These are phyloP conservation scores for Pandemis corylana DNA, from an alignment of 2,888 invertebrate species.

Conservation along the genomic window DNA sequence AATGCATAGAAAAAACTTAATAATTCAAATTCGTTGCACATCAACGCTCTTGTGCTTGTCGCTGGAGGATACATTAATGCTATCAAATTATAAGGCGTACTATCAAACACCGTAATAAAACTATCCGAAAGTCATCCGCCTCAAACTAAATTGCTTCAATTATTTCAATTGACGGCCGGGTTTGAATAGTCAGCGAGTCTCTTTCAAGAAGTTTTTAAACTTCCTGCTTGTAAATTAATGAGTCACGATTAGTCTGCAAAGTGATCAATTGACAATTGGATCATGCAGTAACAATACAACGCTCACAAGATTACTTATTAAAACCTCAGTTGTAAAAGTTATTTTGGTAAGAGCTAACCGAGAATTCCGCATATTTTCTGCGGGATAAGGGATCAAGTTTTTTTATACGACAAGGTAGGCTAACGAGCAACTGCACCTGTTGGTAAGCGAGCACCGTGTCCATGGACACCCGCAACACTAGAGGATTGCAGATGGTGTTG, in stretches of 20 bases:
- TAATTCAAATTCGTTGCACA: constrained; percentile 62
- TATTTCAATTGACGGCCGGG: constrained; percentile 36
- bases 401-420: too few species aligned
- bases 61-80: constrained; percentile 52
- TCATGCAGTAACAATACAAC: neutral
- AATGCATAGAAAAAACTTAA: constrained; percentile 59
- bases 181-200: constrained; percentile 29
- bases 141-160: constrained; percentile 41
- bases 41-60: constrained; percentile 51
- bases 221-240: constrained; percentile 34
- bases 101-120: constrained; percentile 46
- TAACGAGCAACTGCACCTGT: too few species aligned
- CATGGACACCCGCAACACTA: too few species aligned
- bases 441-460: too few species aligned
- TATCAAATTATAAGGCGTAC: constrained; percentile 51
- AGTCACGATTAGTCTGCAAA: constrained; percentile 22
- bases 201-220: constrained; percentile 30
- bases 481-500: too few species aligned
- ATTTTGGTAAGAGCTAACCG: too few species aligned
- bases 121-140: constrained; percentile 40
- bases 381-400: too few species aligned
- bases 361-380: too few species aligned
- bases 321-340: too few species aligned
- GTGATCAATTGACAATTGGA: constrained; percentile 10
- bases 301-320: too few species aligned